These are phyloP conservation scores for Zhengitettix transpicula DNA, from an alignment of 2,888 invertebrate species.

Conservation along the genomic window DNA sequence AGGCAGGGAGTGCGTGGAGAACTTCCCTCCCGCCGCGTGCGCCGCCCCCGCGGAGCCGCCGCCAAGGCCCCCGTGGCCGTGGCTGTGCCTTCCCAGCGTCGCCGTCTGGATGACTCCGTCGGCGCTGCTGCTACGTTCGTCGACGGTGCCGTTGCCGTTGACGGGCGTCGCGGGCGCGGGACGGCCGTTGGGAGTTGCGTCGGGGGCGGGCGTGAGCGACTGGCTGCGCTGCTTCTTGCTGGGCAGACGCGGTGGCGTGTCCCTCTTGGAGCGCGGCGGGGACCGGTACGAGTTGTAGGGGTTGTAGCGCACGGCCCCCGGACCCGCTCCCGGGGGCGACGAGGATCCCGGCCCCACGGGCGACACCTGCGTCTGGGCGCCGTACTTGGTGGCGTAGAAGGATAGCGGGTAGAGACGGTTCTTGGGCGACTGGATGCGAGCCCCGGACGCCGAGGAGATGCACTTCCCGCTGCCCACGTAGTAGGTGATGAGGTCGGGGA, in stretches of 20 bases:
- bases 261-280: conserved; percentile 37
- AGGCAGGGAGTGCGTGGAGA: conserved; percentile 40
- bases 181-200: conserved; percentile 14
- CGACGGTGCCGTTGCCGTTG: neutral
- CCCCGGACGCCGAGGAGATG: conserved; percentile 76
- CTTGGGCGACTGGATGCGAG: conserved; percentile 69
- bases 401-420: conserved; percentile 65
- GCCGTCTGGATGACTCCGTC: conserved; percentile 46
- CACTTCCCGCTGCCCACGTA: conserved; percentile 84
- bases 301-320: conserved; percentile 17
- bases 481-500: conserved; percentile 82
- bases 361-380: conserved; percentile 22
- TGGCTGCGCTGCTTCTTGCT: conserved; percentile 58
- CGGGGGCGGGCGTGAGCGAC: conserved; percentile 51
- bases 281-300: conserved; percentile 24
- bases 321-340: conserved; percentile 14
- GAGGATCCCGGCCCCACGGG: conserved; percentile 7
- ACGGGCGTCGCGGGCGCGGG: conserved; percentile 9
- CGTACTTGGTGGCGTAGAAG: conserved; percentile 47
- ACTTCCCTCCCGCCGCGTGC: conserved; percentile 21
- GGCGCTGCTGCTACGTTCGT: conserved; percentile 50
- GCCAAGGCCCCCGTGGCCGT: conserved; percentile 41
- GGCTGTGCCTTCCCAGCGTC: conserved; percentile 4
- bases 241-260: conserved; percentile 27
- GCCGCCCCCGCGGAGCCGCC: conserved; percentile 32